These are phyloP conservation scores for Pitta sordida DNA, from an alignment of 2,113 vertebrate genomes.

Conservation along the genomic window DNA sequence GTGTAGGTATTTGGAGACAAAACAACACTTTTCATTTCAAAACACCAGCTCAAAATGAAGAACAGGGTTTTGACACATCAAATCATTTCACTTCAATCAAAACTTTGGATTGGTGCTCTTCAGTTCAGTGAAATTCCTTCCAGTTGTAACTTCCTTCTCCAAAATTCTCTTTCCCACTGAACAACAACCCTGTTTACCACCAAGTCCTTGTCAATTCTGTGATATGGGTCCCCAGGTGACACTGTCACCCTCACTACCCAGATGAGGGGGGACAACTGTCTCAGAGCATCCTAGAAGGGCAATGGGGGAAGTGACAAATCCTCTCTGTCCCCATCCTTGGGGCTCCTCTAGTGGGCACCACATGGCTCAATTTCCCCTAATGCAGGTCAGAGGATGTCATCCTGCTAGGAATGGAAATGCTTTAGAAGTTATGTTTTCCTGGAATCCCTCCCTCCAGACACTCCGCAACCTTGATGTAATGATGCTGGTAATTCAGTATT, in stretches of 20 bases:
- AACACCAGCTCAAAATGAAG: slow-evolving; percentile 46
- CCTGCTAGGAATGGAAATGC: background rate
- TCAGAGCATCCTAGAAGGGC: background rate
- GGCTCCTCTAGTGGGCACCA: fast-evolving
- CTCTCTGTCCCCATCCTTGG: fast-evolving
- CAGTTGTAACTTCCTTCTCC: background rate
- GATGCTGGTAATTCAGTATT: background rate
- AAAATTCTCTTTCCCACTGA: background rate
- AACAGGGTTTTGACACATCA: slow-evolving; percentile 41
- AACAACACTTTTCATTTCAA: slow-evolving; percentile 62
- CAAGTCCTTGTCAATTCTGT: background rate
- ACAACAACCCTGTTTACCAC: background rate
- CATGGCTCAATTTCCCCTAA: background rate
- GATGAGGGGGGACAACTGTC: fast-evolving
- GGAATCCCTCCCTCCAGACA: background rate
- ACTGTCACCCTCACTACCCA: background rate
- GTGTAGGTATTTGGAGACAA: slow-evolving; percentile 33
- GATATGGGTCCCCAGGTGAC: background rate
- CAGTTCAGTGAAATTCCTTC: background rate
- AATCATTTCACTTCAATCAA: slow-evolving; percentile 59
- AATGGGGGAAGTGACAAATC: background rate
- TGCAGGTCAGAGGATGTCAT: background rate
- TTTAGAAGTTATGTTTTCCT: background rate
- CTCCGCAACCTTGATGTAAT: fast-evolving
- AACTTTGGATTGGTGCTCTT: background rate